Percentiles rank a stretch among this genome's conserved stretches.
phyloP scores from a whole-genome alignment of 1,140 invertebrate species.

The Sycophaga agraensis region DNA sequence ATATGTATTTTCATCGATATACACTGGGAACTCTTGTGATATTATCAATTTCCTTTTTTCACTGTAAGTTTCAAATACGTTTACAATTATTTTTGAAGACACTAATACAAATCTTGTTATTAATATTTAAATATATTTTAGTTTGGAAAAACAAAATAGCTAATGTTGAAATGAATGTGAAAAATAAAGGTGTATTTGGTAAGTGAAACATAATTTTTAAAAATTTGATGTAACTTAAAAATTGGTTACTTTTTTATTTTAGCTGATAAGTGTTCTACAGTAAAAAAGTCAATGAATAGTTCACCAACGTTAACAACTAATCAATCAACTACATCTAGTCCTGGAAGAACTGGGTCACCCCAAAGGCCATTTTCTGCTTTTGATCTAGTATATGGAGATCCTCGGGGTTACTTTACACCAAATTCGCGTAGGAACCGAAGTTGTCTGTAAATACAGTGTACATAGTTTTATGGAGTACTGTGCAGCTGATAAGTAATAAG shows the following conservation, averaged over 20 bases:
- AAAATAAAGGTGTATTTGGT: conserved; percentile 50
- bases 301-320: conserved; percentile 36
- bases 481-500: too few species aligned
- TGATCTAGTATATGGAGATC: conserved; percentile 51
- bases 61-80: conserved; percentile 39
- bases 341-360: conserved; percentile 31
- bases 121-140: conserved; percentile 32
- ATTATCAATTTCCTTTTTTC: conserved; percentile 46
- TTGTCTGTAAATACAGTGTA: conserved; percentile 12
- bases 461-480: background rate
- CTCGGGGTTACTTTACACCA: conserved; percentile 48
- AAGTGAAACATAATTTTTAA: conserved; percentile 17
- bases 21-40: conserved; percentile 44
- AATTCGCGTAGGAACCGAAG: conserved; percentile 44
- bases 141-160: conserved; percentile 50
- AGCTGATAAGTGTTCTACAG: conserved; percentile 51
- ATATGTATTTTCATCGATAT: conserved; percentile 49
- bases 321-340: conserved; percentile 39
- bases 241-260: conserved; percentile 26
- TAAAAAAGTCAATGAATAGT: conserved; percentile 40
- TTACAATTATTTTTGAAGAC: background rate
- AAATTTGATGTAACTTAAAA: background rate
- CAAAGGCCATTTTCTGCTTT: conserved; percentile 50
- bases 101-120: background rate
- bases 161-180: conserved; percentile 46